Conservation (phyloP, 2,888 invertebrate species). For the Pelosia muscerda region DNA sequence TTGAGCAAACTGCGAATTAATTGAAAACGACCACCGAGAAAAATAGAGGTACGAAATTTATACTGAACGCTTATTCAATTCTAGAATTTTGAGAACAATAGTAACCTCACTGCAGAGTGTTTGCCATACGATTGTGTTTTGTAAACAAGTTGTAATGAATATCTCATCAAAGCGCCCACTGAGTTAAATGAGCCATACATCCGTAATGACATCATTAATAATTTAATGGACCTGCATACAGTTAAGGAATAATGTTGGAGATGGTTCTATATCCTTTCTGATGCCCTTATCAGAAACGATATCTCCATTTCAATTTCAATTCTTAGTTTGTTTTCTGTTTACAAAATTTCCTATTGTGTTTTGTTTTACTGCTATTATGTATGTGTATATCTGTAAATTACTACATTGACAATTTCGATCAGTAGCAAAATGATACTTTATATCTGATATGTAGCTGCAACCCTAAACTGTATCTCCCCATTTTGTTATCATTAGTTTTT, state of each 20-base stretch:
- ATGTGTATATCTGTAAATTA: no score
- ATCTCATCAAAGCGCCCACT: slow-evolving; percentile 22
- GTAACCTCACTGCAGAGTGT: slow-evolving; percentile 18
- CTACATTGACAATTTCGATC: no score
- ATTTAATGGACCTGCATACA: background rate
- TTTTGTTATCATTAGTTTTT: no score
- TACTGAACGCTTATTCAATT: slow-evolving; percentile 20
- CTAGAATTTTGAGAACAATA: slow-evolving; percentile 14
- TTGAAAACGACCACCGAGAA: slow-evolving; percentile 19
- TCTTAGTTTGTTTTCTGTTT: no score
- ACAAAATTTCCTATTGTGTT: no score
- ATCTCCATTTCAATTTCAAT: no score
- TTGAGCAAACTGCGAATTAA: slow-evolving; percentile 18
- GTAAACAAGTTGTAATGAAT: slow-evolving; percentile 27
- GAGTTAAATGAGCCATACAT: slow-evolving; percentile 22
- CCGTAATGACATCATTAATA: slow-evolving; percentile 11
- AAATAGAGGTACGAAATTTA: slow-evolving; percentile 8
- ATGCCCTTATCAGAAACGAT: no score
- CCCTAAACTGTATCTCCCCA: no score
- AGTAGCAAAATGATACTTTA: no score
- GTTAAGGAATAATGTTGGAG: background rate
- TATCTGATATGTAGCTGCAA: no score
- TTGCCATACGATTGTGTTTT: slow-evolving; percentile 24
- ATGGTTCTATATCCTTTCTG: background rate
- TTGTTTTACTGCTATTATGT: no score